Evolutionary conservation across 2,113 vertebrate species (phyloP).

Genomic region (Nerophis ophidion): DNA sequence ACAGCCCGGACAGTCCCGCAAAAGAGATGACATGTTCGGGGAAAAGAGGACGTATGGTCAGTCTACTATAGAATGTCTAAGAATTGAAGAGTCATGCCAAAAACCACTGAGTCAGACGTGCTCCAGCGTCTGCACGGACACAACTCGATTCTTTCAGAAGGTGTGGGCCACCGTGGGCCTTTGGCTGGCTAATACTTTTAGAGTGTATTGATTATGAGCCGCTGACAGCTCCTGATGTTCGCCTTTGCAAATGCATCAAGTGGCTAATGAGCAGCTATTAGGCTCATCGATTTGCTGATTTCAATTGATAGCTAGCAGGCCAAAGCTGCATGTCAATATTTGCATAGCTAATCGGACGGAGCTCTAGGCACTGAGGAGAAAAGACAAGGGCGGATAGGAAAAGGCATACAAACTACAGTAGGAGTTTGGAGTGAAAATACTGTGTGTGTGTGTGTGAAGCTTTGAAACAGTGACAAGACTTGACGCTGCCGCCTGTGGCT

Average conservation of each 20-base stretch:
- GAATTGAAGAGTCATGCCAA: neutral
- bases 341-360: conserved; percentile 85
- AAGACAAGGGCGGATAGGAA: conserved; percentile 47
- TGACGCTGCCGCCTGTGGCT: conserved; percentile 29
- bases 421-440: neutral
- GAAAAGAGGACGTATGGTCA: no score
- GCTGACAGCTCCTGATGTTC: conserved; percentile 74
- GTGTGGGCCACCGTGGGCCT: conserved; percentile 46
- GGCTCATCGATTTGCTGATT: conserved; percentile 93
- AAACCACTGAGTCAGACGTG: conserved; percentile 10
- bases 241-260: conserved; percentile 85
- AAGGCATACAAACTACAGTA: neutral
- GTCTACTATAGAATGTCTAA: neutral
- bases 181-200: conserved; percentile 78
- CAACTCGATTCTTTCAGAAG: conserved; percentile 57
- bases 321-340: conserved; percentile 89
- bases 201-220: conserved; percentile 79
- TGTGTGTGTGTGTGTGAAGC: neutral
- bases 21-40: no score
- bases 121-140: neutral
- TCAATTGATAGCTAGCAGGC: conserved; percentile 89
- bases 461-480: conserved; percentile 19
- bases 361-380: conserved; percentile 71
- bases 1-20: no score
- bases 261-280: conserved; percentile 95